Percentiles rank a stretch among this genome's conserved stretches.
phyloP scores from a whole-genome alignment of 2,797 vertebrate genomes.

The Phataginus tetradactyla region DNA sequence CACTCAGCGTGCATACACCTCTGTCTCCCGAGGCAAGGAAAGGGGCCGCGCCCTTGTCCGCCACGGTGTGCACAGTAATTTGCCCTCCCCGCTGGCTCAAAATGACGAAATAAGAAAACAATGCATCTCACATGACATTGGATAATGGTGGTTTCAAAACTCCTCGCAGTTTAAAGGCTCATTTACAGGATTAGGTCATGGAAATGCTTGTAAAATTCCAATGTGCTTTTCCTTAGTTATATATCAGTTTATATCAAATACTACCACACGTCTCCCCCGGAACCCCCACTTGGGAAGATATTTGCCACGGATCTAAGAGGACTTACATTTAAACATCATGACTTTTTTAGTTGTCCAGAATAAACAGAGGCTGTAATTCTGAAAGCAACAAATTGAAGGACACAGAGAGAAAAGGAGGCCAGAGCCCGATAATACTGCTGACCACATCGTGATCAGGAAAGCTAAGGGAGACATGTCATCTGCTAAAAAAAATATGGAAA shows the following conservation, averaged over 20 bases:
- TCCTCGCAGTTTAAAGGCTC: slow-evolving; percentile 55
- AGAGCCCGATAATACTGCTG: neutral
- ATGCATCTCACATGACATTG: slow-evolving; percentile 50
- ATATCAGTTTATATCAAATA: slow-evolving; percentile 21
- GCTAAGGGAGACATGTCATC: neutral
- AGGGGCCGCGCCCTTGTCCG: neutral
- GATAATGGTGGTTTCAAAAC: slow-evolving; percentile 63
- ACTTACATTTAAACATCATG: neutral
- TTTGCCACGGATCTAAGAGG: neutral
- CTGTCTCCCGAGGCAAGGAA: neutral
- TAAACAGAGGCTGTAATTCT: slow-evolving; percentile 48
- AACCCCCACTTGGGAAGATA: neutral
- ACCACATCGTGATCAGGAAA: neutral
- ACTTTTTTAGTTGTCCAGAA: neutral
- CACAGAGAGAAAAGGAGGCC: slow-evolving; percentile 40
- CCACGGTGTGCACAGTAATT: neutral
- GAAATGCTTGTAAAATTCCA: slow-evolving; percentile 64
- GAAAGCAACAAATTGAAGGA: slow-evolving; percentile 24
- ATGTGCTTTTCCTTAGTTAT: neutral
- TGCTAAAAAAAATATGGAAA: neutral
- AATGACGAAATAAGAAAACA: slow-evolving; percentile 1
- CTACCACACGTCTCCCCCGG: neutral
- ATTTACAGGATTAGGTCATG: slow-evolving; percentile 66
- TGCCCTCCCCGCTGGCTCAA: neutral
- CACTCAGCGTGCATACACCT: too few relatives aligned